Evolutionary conservation across 2,888 invertebrate species (phyloP).

Genomic region (Mimumesa dahlbomi): DNA sequence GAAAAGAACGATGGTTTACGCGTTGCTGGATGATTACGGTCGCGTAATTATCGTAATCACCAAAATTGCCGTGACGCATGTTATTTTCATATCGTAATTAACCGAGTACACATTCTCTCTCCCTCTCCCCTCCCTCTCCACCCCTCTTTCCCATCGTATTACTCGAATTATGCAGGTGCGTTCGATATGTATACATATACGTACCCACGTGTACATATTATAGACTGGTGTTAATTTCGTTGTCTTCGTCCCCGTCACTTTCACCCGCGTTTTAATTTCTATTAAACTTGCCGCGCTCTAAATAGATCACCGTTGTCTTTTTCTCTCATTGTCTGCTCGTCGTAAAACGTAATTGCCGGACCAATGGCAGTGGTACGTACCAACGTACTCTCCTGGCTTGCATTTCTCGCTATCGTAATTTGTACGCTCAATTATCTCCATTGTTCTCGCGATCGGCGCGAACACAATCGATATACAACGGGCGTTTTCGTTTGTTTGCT

Average conservation of each 20-base stretch:
- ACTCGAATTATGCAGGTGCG: no score
- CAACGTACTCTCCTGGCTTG: no score
- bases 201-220: neutral
- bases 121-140: no score
- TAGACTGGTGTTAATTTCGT: neutral
- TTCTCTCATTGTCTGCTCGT: constrained; percentile 15
- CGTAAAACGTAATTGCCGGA: constrained; percentile 40
- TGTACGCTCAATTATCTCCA: constrained; percentile 61
- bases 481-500: constrained; percentile 62
- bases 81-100: constrained; percentile 1
- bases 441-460: constrained; percentile 62
- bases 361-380: constrained; percentile 3
- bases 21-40: no score
- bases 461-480: constrained; percentile 63
- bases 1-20: no score
- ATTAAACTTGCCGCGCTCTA: constrained; percentile 20
- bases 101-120: neutral
- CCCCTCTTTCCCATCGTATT: no score
- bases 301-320: constrained; percentile 23
- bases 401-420: constrained; percentile 54
- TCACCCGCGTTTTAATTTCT: neutral
- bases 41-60: no score
- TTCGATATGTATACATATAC: no score
- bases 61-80: no score
- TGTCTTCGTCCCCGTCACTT: neutral